phyloP scores from a whole-genome alignment of 2,888 invertebrate species.

The Acleris laterana region DNA sequence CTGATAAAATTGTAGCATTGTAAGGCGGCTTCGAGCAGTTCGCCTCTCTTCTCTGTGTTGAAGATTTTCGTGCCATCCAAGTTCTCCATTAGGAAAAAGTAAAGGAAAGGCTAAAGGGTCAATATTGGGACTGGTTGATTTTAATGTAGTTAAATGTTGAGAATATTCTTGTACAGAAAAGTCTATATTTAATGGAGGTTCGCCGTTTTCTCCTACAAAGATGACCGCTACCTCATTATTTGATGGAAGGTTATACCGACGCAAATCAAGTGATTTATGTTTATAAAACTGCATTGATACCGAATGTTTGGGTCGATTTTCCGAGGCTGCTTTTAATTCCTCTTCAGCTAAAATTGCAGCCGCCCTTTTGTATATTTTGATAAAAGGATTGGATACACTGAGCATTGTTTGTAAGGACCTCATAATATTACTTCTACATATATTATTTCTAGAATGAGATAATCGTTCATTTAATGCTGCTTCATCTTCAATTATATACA shows the following conservation, averaged over 20 bases:
- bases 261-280: too few species aligned
- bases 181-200: conserved; percentile 40
- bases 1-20: conserved; percentile 34
- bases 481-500: conserved; percentile 41
- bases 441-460: conserved; percentile 33
- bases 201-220: conserved; percentile 40
- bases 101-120: conserved; percentile 27
- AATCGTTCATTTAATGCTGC: conserved; percentile 32
- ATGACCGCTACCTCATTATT: conserved; percentile 32
- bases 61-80: conserved; percentile 34
- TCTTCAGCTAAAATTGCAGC: too few species aligned
- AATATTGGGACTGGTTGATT: conserved; percentile 12
- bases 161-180: conserved; percentile 34
- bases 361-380: too few species aligned
- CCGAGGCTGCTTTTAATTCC: too few species aligned
- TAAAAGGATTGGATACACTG: not conserved
- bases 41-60: conserved; percentile 8
- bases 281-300: too few species aligned
- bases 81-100: conserved; percentile 37
- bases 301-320: too few species aligned
- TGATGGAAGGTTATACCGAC: too few species aligned
- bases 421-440: conserved; percentile 16
- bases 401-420: conserved; percentile 39
- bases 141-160: conserved; percentile 38
- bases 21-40: too few species aligned